A percentile compares a stretch with the other conserved stretches of the same genome.
These are phyloP conservation scores for Pemphredon lugubris DNA, from an alignment of 2,888 invertebrate species.

Conservation along the genomic window DNA sequence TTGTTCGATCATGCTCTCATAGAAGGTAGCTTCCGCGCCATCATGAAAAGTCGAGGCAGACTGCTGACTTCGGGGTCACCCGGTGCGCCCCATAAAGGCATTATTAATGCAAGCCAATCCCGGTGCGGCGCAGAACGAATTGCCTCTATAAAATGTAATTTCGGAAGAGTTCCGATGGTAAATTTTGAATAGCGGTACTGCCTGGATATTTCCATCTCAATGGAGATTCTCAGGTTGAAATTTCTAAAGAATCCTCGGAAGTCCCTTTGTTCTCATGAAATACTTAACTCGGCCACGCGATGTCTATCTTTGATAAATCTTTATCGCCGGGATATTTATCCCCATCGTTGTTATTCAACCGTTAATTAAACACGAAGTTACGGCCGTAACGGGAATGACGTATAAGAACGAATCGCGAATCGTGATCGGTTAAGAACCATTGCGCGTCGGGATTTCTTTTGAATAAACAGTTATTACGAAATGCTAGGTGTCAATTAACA, in stretches of 20 bases:
- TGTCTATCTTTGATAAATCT: no score
- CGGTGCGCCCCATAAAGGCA: slow-evolving; percentile 67
- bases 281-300: background rate
- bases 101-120: slow-evolving; percentile 78
- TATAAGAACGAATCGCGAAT: no score
- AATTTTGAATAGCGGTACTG: slow-evolving; percentile 67
- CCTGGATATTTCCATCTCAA: slow-evolving; percentile 55
- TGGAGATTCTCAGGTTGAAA: slow-evolving; percentile 40
- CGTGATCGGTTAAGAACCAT: no score
- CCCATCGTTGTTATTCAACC: slow-evolving; percentile 28
- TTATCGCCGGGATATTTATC: slow-evolving; percentile 20
- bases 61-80: slow-evolving; percentile 61
- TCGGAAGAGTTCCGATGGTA: slow-evolving; percentile 68
- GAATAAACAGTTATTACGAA: no score
- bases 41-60: slow-evolving; percentile 61
- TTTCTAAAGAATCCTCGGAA: slow-evolving; percentile 7
- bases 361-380: slow-evolving; percentile 40
- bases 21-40: slow-evolving; percentile 14
- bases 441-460: no score
- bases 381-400: no score
- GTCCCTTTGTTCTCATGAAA: slow-evolving; percentile 22
- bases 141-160: slow-evolving; percentile 75
- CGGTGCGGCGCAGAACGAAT: slow-evolving; percentile 70
- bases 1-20: slow-evolving; percentile 38
- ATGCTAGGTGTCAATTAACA: no score